Percentiles rank a stretch among this genome's conserved stretches.
Evolutionary conservation across 2,888 invertebrate species (phyloP).

Genomic region (Leucophenga maculata): DNA sequence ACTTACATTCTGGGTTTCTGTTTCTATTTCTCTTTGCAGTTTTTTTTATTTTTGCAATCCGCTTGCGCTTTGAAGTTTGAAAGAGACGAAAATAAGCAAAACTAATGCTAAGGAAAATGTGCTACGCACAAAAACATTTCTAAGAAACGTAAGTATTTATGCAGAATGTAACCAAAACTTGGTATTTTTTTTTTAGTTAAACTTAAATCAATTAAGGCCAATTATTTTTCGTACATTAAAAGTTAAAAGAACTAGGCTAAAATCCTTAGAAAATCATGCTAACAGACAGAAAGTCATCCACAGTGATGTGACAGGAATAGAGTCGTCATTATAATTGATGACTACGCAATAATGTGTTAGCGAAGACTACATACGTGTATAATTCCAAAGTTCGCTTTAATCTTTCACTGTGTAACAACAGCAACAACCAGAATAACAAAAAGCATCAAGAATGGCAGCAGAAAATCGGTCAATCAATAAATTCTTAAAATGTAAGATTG

Average conservation of each 20-base stretch:
- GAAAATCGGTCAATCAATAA: slow-evolving; percentile 62
- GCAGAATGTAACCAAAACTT: too few species aligned
- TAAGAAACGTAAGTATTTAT: slow-evolving; percentile 1
- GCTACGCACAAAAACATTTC: background rate
- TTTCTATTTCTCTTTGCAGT: slow-evolving; percentile 35
- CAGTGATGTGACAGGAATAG: too few species aligned
- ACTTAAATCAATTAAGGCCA: too few species aligned
- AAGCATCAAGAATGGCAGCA: slow-evolving; percentile 33
- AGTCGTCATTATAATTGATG: too few species aligned
- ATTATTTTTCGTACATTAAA: too few species aligned
- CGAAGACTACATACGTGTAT: background rate
- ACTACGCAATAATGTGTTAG: too few species aligned
- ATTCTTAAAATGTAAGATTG: slow-evolving; percentile 58
- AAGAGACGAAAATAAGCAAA: background rate
- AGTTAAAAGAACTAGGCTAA: too few species aligned
- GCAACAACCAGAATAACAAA: slow-evolving; percentile 29
- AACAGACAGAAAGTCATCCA: too few species aligned
- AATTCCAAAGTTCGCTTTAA: background rate
- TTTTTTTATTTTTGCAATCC: slow-evolving; percentile 24
- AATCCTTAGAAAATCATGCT: too few species aligned
- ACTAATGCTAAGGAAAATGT: background rate
- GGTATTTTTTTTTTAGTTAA: too few species aligned
- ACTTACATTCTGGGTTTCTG: slow-evolving; percentile 17
- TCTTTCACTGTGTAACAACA: background rate
- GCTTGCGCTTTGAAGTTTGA: slow-evolving; percentile 27